phyloP scores from a whole-genome alignment of 2,113 vertebrate species.

The Henicopernis longicauda region DNA sequence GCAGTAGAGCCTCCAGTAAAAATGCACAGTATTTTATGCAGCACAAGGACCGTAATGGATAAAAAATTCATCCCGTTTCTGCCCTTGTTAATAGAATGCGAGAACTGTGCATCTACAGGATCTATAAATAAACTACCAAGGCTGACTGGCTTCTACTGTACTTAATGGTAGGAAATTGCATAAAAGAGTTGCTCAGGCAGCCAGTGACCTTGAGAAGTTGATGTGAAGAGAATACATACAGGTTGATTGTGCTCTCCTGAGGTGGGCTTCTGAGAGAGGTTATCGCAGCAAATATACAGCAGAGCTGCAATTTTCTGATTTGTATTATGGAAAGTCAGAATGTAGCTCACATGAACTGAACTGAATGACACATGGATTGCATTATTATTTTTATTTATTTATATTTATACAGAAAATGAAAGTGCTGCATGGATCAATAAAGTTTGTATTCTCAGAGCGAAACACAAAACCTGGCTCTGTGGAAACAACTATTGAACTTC shows the following conservation, averaged over 20 bases:
- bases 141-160: not conserved
- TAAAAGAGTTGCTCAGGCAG: not conserved
- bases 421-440: not conserved
- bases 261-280: not conserved
- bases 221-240: not conserved
- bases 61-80: conserved; percentile 3
- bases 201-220: not conserved
- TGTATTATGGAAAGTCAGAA: not conserved
- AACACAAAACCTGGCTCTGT: not conserved
- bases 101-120: not conserved
- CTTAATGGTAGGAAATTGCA: not conserved
- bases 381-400: not conserved
- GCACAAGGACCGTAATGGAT: not conserved
- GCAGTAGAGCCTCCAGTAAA: not conserved
- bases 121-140: conserved; percentile 13
- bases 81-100: conserved; percentile 16
- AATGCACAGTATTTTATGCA: conserved; percentile 16
- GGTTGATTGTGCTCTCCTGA: not conserved
- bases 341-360: not conserved
- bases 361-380: not conserved
- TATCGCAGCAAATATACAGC: not conserved
- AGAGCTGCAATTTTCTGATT: not conserved
- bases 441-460: not conserved
- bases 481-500: not conserved
- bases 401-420: accelerated